A percentile compares a stretch with the other conserved stretches of the same genome.
phyloP scores from a whole-genome alignment of 2,797 vertebrate genomes.

The Gallirallus australis region DNA sequence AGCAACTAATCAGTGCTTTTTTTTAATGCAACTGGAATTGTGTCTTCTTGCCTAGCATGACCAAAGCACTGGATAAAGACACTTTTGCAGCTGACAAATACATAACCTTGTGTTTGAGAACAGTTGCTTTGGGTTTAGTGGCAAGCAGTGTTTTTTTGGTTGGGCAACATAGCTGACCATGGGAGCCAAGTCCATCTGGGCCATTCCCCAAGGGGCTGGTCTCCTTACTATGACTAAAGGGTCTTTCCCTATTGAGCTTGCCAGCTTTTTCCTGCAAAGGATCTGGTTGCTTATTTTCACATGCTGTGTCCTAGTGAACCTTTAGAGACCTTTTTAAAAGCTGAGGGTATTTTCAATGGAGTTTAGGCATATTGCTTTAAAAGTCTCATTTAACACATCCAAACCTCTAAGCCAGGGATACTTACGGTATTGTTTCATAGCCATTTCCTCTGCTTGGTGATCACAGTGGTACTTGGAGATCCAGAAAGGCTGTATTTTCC shows the following conservation, averaged over 20 bases:
- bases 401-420: not conserved
- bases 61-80: not conserved
- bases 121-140: not conserved
- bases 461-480: not conserved
- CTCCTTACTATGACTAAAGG: not conserved
- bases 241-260: not conserved
- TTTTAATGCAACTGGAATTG: not conserved
- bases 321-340: not conserved
- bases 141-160: not conserved
- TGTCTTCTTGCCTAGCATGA: not conserved
- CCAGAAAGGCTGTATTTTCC: not conserved
- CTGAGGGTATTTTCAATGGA: not conserved
- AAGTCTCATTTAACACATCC: not conserved
- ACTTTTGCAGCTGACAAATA: not conserved
- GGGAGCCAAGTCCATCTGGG: not conserved
- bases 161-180: not conserved
- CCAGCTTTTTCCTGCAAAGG: not conserved
- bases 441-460: not conserved
- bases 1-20: not conserved
- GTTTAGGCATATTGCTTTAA: not conserved
- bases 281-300: conserved; percentile 19
- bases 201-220: not conserved
- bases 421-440: not conserved
- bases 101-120: not conserved
- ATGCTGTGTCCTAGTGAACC: not conserved